phyloP scores from a whole-genome alignment of 1,140 invertebrate species.

The Drosophila kanapiae region DNA sequence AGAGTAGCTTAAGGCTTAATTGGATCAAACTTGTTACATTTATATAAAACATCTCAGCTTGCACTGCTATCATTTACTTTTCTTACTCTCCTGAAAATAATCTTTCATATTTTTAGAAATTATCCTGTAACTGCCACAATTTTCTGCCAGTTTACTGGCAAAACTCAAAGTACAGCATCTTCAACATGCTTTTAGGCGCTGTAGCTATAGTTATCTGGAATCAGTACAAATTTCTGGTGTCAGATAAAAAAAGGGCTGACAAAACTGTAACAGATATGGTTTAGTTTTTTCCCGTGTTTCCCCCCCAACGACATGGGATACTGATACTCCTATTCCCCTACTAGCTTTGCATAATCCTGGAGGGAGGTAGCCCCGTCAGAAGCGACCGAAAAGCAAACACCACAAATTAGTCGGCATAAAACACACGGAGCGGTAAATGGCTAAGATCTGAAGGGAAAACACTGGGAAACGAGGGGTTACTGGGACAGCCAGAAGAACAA shows the following conservation, averaged over 20 bases:
- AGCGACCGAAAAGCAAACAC: constrained; percentile 75
- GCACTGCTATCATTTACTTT: background rate
- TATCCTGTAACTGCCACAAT: background rate
- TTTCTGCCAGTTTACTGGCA: background rate
- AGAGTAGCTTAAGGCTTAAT: too few relatives aligned
- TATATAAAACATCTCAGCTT: too few relatives aligned
- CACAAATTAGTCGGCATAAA: constrained; percentile 76
- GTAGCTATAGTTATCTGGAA: background rate
- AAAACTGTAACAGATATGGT: constrained; percentile 4
- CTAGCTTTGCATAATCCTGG: constrained; percentile 28
- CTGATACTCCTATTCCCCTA: constrained; percentile 40
- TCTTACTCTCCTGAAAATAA: background rate
- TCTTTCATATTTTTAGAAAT: background rate
- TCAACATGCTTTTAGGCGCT: constrained; percentile 5
- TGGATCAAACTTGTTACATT: too few relatives aligned
- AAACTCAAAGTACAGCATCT: background rate
- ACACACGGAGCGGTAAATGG: constrained; percentile 52
- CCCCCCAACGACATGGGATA: constrained; percentile 57
- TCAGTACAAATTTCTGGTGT: constrained; percentile 1
- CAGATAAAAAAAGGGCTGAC: constrained; percentile 10
- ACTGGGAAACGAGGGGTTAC: background rate
- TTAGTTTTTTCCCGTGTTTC: constrained; percentile 34
- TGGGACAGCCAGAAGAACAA: constrained; percentile 16
- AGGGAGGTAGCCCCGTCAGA: constrained; percentile 12
- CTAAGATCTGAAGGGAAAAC: constrained; percentile 16